A percentile compares a stretch with the other conserved stretches of the same genome.
Conservation (phyloP, 2,888 invertebrate species). For the Eustalomyia histrio region DNA sequence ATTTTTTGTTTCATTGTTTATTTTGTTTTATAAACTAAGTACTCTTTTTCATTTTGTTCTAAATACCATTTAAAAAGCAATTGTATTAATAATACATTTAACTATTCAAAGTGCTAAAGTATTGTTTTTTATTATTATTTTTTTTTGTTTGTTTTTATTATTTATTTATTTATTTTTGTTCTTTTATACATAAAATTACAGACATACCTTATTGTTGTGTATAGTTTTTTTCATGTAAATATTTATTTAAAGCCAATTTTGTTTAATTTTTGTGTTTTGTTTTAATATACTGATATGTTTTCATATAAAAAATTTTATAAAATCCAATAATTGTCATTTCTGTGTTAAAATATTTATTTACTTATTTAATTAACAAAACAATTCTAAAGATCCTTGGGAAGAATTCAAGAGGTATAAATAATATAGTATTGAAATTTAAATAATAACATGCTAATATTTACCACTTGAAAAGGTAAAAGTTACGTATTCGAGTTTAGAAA, state of each 20-base stretch:
- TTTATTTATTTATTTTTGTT: slow-evolving; percentile 18
- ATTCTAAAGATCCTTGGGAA: neutral
- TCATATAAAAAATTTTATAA: slow-evolving; percentile 32
- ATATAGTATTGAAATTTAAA: neutral
- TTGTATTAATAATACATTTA: slow-evolving; percentile 57
- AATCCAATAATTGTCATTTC: slow-evolving; percentile 33
- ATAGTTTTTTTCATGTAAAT: slow-evolving; percentile 12
- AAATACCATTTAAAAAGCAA: slow-evolving; percentile 63
- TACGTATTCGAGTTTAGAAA: too few relatives aligned
- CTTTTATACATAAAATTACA: slow-evolving; percentile 59
- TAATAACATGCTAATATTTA: too few relatives aligned
- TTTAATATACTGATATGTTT: slow-evolving; percentile 44
- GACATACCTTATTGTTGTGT: slow-evolving; percentile 58
- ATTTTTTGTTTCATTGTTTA: slow-evolving; percentile 29
- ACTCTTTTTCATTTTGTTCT: slow-evolving; percentile 39
- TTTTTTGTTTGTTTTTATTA: slow-evolving; percentile 29
- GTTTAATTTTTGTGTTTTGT: neutral
- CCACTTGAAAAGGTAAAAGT: too few relatives aligned
- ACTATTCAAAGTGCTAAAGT: slow-evolving; percentile 60
- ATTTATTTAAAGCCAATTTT: slow-evolving; percentile 58
- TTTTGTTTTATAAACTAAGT: slow-evolving; percentile 50
- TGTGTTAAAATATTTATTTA: slow-evolving; percentile 13
- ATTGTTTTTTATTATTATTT: too few relatives aligned
- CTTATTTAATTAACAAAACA: neutral
- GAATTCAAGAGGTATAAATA: neutral